Conservation (phyloP, 2,888 invertebrate genomes). For the Oscheius sp. region DNA sequence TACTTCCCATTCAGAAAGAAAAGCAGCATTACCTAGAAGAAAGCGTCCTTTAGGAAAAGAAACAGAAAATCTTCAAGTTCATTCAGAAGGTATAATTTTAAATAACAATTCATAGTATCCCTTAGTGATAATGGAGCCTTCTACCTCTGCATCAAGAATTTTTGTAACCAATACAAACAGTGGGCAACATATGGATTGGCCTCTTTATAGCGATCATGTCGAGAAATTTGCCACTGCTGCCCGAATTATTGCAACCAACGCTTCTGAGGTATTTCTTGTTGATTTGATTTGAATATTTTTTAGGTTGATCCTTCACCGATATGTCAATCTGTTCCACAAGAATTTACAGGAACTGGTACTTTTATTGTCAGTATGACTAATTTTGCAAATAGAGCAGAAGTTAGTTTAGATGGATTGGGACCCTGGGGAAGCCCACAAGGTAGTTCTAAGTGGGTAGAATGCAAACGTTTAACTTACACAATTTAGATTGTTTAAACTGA, state of each 20-base stretch:
- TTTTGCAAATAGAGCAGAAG: conserved; percentile 22
- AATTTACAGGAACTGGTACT: conserved; percentile 53
- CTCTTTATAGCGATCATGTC: conserved; percentile 37
- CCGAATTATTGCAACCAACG: conserved; percentile 40
- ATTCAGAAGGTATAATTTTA: conserved; percentile 1
- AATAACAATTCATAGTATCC: background rate
- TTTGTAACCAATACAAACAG: conserved; percentile 46
- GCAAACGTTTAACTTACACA: background rate
- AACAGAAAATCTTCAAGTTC: no score
- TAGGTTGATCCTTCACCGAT: conserved; percentile 39
- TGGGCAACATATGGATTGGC: conserved; percentile 52
- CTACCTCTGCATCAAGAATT: conserved; percentile 38
- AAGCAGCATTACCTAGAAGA: background rate
- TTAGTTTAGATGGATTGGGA: conserved; percentile 47
- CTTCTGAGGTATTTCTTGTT: conserved; percentile 27
- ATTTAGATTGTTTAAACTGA: conserved; percentile 7
- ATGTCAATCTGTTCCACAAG: conserved; percentile 49
- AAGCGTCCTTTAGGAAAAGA: background rate
- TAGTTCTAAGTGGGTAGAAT: conserved; percentile 11
- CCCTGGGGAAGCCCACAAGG: conserved; percentile 45
- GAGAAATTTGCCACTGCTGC: conserved; percentile 40
- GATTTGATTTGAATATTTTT: no score
- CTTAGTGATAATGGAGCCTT: conserved; percentile 21
- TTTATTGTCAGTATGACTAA: conserved; percentile 41
- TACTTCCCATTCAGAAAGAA: background rate